Base-by-base conservation (phyloP, 2,888 invertebrate species). In the Rotaria sp. region DNA sequence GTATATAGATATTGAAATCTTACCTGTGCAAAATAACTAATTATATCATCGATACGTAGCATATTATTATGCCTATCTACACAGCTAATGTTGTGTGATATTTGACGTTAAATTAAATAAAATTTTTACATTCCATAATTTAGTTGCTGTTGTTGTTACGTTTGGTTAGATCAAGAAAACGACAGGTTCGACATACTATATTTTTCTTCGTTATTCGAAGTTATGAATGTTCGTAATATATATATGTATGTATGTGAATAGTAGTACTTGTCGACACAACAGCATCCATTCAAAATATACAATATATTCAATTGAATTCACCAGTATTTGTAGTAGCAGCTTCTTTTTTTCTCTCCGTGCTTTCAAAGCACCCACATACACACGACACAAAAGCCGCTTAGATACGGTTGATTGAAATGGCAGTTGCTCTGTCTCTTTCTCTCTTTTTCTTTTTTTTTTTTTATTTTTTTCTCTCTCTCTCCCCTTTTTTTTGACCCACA, bases 331-430 rank as follows among this genome's bases (percentile, higher is more conserved):
- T 59, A 59, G 57, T 30, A 59, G 57, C 57, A 59, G 15, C 57
- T 59, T 59, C 57, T 59, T n/a, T 59, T 57, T 55, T 21, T 59
- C 57, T 52, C 52, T 52, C 57, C n/a, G 57, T 59, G 57, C 57
- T 59, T 59, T 59, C n/a, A 59, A 59, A 59, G 57, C 57, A 59
- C 57, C 57, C 57, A 59, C 57, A 30, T 59, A 59, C 30, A 59
- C 26, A 59, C 57, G 30, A 59, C 57, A 59, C 57, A 59, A 59
- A 59, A 59, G 57, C 57, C 57, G 57, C 57, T 59, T 59, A 59
- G 57, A 59, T 59, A 59, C 57, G 57, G 57, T 59, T 59, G 57
- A 59, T 59, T 59, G 57, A 59, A 59, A 59, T 59, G 57, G 57
- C 57, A 59, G 57, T 59, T 59, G 57, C 57, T n/a, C 57, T 59